These are phyloP conservation scores for Rhinichthys klamathensis DNA, from an alignment of 2,113 vertebrate species.

Conservation along the genomic window DNA sequence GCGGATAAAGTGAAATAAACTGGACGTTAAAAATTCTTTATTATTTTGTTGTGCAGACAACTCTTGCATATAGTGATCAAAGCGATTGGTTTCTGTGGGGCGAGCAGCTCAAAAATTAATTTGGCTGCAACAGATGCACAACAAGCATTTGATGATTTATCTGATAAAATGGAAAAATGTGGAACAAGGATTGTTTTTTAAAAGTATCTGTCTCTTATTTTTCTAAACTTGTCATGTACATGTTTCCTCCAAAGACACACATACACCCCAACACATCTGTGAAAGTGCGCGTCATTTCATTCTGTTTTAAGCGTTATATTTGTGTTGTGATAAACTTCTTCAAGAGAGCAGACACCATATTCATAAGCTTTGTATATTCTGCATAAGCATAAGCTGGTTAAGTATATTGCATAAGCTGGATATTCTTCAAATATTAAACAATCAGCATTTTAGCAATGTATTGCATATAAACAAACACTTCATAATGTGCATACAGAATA, in stretches of 20 bases:
- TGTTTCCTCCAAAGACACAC: background rate
- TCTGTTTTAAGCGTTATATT: background rate
- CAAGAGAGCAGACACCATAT: background rate
- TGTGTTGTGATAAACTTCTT: background rate
- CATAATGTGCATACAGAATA: background rate
- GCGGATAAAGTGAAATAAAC: background rate
- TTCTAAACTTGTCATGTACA: background rate
- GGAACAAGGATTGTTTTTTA: background rate
- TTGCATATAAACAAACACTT: background rate
- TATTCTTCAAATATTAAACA: background rate
- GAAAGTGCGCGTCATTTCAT: background rate
- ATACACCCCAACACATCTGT: background rate
- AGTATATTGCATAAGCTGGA: background rate
- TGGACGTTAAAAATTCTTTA: background rate
- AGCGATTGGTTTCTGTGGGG: background rate
- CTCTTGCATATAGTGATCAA: conserved; percentile 1
- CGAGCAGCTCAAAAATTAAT: background rate
- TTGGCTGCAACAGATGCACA: background rate
- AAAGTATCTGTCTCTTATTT: background rate
- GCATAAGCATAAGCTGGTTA: too few species aligned
- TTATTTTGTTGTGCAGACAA: background rate
- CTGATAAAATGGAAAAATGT: background rate
- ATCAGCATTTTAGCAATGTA: background rate
- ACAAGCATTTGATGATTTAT: background rate
- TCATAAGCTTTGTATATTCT: background rate